Evolutionary conservation across 2,797 vertebrate species (phyloP).

Genomic region (Manis crassicaudata): DNA sequence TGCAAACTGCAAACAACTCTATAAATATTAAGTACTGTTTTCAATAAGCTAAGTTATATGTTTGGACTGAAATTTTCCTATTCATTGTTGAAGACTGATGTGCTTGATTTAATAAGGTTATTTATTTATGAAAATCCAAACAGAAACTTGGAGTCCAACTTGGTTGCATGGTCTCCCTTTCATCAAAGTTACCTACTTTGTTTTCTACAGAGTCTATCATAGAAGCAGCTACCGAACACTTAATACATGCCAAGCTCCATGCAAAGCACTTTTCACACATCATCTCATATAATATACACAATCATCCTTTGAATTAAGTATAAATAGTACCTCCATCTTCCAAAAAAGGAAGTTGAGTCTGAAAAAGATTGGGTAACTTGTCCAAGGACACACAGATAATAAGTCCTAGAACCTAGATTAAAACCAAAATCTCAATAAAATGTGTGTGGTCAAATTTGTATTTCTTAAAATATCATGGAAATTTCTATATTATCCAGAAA

Average conservation of each 20-base stretch:
- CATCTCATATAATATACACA: not conserved
- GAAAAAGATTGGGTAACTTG: not conserved
- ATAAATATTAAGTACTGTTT: not conserved
- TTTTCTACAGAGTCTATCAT: not conserved
- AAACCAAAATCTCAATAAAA: not conserved
- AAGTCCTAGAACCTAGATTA: not conserved
- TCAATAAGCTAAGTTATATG: not conserved
- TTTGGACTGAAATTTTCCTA: not conserved
- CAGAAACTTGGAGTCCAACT: not conserved
- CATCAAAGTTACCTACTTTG: not conserved
- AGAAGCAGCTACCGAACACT: not conserved
- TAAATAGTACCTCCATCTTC: not conserved
- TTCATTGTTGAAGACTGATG: not conserved
- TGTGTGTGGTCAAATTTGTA: not conserved
- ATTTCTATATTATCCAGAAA: conserved; percentile 29
- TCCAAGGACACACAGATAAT: not conserved
- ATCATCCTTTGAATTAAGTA: not conserved
- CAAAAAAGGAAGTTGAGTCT: not conserved
- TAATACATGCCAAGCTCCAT: not conserved
- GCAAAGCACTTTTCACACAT: not conserved
- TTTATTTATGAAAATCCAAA: not conserved
- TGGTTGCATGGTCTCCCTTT: not conserved
- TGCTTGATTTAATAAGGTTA: conserved; percentile 9
- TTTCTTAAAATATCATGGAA: conserved; percentile 42
- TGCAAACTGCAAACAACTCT: not conserved